A percentile compares a stretch with the other conserved stretches of the same genome.
These are phyloP conservation scores for Grus americana DNA, from an alignment of 2,113 vertebrate species.

Conservation along the genomic window DNA sequence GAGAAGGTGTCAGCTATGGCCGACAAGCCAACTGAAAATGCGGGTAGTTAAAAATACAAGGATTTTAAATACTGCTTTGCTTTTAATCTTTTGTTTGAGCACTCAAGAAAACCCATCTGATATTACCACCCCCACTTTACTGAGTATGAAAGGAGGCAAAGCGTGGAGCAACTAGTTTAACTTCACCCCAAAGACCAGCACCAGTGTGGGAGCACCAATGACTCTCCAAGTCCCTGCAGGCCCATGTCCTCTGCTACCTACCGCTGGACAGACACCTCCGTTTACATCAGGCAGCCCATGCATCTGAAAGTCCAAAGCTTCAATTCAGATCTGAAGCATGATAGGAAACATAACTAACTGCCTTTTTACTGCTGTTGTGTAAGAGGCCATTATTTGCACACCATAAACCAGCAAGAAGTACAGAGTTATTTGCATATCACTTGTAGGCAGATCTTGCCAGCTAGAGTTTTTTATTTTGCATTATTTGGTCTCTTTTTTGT, in stretches of 20 bases:
- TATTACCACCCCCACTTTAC: background rate
- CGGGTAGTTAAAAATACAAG: background rate
- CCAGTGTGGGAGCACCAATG: background rate
- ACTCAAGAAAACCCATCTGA: background rate
- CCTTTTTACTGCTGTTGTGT: constrained; percentile 19
- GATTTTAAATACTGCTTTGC: background rate
- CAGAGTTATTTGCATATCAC: background rate
- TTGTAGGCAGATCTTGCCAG: background rate
- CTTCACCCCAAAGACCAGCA: background rate
- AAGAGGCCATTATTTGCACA: constrained; percentile 47
- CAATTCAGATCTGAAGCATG: background rate
- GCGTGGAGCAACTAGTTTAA: background rate
- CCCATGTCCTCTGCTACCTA: background rate
- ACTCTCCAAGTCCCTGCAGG: background rate
- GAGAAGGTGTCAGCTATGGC: background rate
- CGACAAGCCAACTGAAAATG: background rate
- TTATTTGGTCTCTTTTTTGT: background rate
- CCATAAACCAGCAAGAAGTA: constrained; percentile 25
- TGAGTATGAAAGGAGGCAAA: background rate
- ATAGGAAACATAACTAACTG: constrained; percentile 3
- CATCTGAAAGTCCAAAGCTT: background rate
- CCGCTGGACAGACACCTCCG: accelerated
- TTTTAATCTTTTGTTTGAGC: background rate
- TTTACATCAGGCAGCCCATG: background rate
- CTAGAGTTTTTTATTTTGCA: background rate